These are phyloP conservation scores for Ciconia boyciana DNA, from an alignment of 2,113 vertebrate genomes.

Conservation along the genomic window DNA sequence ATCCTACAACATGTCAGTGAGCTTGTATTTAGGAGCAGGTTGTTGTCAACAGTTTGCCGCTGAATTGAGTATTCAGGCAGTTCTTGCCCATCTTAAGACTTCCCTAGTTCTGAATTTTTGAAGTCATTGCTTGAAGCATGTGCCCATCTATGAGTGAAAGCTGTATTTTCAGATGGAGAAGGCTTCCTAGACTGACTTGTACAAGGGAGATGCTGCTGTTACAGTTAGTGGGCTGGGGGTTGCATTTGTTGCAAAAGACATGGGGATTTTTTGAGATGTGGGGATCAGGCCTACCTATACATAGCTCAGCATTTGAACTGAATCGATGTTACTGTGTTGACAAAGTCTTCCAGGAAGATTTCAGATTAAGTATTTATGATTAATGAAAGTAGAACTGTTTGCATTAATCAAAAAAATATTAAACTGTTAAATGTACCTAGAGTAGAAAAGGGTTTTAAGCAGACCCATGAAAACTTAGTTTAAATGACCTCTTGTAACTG, in stretches of 20 bases:
- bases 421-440: not conserved
- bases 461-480: not conserved
- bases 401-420: not conserved
- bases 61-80: not conserved
- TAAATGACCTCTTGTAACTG: not conserved
- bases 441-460: not conserved
- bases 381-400: not conserved
- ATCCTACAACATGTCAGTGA: not conserved
- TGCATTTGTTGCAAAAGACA: fast-evolving
- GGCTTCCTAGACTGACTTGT: not conserved
- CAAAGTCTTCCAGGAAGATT: not conserved
- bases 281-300: not conserved
- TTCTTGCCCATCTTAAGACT: not conserved
- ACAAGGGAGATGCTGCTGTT: not conserved
- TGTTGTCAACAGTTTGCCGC: not conserved
- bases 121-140: not conserved
- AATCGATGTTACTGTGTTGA: not conserved
- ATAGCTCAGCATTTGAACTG: not conserved
- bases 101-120: not conserved
- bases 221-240: not conserved
- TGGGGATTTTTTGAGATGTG: not conserved
- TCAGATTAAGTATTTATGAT: not conserved
- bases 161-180: not conserved
- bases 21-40: not conserved
- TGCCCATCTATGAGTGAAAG: not conserved